Percentiles rank a stretch among this genome's conserved stretches.
These are phyloP conservation scores for Hippolais icterina DNA, from an alignment of 2,113 vertebrate species.

Conservation along the genomic window DNA sequence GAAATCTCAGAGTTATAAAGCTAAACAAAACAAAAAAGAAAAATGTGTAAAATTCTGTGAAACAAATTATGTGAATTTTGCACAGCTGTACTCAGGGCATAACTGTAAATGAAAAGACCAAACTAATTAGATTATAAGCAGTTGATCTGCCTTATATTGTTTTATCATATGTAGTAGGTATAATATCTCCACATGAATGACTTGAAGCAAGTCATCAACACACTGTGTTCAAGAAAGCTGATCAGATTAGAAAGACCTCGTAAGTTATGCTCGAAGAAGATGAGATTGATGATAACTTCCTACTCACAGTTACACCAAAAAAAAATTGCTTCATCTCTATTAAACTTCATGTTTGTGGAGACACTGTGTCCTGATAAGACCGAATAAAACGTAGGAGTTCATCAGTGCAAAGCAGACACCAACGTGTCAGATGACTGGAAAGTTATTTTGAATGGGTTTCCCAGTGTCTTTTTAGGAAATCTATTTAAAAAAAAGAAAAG, in stretches of 20 bases:
- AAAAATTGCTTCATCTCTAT: constrained; percentile 49
- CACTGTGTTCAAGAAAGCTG: constrained; percentile 74
- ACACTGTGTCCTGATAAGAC: constrained; percentile 51
- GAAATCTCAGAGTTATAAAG: constrained; percentile 12
- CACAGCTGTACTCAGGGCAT: constrained; percentile 67
- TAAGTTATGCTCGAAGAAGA: constrained; percentile 68
- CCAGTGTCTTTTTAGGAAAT: constrained; percentile 22
- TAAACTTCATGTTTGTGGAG: constrained; percentile 66
- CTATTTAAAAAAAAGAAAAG: neutral
- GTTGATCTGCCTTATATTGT: constrained; percentile 72
- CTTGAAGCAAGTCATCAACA: constrained; percentile 74
- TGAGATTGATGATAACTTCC: constrained; percentile 72
- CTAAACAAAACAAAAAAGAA: constrained; percentile 8
- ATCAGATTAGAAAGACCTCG: constrained; percentile 74
- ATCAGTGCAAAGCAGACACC: constrained; percentile 50
- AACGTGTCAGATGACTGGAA: constrained; percentile 14
- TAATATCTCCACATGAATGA: constrained; percentile 71
- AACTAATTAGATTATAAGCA: constrained; percentile 79
- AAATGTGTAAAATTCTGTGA: constrained; percentile 49
- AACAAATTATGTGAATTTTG: constrained; percentile 51
- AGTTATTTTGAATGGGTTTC: constrained; percentile 24
- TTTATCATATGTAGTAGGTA: constrained; percentile 67
- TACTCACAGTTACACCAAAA: constrained; percentile 43
- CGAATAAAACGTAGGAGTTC: constrained; percentile 34
- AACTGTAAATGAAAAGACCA: constrained; percentile 79